phyloP scores from a whole-genome alignment of 2,113 vertebrate species.

The Myrmophylax atrothorax region DNA sequence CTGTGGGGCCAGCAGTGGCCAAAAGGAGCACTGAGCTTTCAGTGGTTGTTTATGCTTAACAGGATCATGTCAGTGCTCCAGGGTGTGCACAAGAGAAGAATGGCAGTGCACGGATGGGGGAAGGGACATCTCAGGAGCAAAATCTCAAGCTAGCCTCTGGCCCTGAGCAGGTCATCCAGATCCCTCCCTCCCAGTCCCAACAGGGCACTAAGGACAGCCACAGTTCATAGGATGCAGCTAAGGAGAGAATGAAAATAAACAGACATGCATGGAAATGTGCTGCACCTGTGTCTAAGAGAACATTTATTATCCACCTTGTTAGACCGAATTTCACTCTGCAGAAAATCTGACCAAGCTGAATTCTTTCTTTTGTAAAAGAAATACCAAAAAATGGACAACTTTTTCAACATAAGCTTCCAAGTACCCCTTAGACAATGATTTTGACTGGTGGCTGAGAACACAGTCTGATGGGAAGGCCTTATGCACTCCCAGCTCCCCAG shows the following conservation, averaged over 20 bases:
- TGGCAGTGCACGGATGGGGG: not conserved
- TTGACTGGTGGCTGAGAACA: not conserved
- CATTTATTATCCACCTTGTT: not conserved
- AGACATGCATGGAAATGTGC: not conserved
- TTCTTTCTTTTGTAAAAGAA: not conserved
- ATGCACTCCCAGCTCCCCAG: accelerated
- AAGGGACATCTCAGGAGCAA: not conserved
- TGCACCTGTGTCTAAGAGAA: not conserved
- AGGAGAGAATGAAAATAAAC: not conserved
- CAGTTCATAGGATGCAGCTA: not conserved
- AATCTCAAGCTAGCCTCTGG: not conserved
- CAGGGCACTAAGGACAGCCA: not conserved
- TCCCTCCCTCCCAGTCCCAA: not conserved
- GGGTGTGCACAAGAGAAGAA: not conserved
- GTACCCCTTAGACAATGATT: not conserved
- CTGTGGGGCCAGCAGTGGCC: not conserved
- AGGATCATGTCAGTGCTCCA: not conserved
- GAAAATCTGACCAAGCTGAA: not conserved
- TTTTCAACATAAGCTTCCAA: not conserved
- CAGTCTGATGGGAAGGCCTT: not conserved
- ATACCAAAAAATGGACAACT: not conserved
- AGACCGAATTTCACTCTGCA: not conserved
- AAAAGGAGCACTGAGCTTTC: not conserved
- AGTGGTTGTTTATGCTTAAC: not conserved
- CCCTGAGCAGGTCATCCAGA: not conserved